Percentiles rank a stretch among this genome's conserved stretches.
These are phyloP conservation scores for Tachina fera DNA, from an alignment of 2,888 invertebrate species.

Conservation along the genomic window DNA sequence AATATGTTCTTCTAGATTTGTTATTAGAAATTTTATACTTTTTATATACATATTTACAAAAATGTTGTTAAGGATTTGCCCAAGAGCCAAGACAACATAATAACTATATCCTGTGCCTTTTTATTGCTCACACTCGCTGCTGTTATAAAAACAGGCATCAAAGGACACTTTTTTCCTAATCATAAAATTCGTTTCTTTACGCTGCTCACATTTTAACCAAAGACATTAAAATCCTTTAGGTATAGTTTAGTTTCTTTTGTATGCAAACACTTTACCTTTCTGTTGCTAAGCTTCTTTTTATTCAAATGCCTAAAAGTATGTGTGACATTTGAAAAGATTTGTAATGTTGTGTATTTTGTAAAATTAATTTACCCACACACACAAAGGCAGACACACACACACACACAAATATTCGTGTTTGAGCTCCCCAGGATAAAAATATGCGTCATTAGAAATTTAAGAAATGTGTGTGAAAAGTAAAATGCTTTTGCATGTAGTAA, in stretches of 20 bases:
- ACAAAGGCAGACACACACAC: not conserved
- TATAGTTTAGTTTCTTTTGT: not conserved
- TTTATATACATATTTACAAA: too few species aligned
- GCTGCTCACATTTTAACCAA: not conserved
- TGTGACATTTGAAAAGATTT: slow-evolving; percentile 57
- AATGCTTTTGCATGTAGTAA: not conserved
- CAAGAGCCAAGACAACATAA: too few species aligned
- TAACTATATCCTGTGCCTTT: not conserved
- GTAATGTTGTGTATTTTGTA: not conserved
- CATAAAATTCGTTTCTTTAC: not conserved
- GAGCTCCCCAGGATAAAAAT: not conserved
- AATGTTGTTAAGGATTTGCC: too few species aligned
- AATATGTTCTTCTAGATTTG: too few species aligned
- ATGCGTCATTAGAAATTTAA: not conserved
- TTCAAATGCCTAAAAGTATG: slow-evolving; percentile 42
- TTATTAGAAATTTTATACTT: too few species aligned
- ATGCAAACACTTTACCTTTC: not conserved
- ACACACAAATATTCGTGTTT: not conserved
- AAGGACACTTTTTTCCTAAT: not conserved
- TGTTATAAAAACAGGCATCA: too few species aligned
- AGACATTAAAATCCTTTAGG: slow-evolving; percentile 12
- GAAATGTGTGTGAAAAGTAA: not conserved
- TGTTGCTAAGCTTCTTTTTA: slow-evolving; percentile 3
- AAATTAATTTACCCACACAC: slow-evolving; percentile 19
- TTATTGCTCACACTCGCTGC: too few species aligned